Evolutionary conservation across 2,113 vertebrate genomes (phyloP), one percentile per base, ranked within the genome.

Genomic region (Centropus bengalensis): DNA sequence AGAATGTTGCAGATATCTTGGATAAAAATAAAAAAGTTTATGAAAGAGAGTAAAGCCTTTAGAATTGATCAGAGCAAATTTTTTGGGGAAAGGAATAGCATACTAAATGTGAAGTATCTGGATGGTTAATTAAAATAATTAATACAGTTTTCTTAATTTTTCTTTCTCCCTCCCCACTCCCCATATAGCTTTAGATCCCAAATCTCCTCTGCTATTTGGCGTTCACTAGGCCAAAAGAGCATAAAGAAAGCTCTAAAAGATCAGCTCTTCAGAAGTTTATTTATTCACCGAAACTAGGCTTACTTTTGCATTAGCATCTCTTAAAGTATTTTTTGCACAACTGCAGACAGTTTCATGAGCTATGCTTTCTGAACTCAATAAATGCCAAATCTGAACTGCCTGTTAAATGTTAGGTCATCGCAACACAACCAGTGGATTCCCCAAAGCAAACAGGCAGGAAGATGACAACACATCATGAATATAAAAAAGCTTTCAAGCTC

Each of bases 401-500:
- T 73, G 83, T 71, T 82, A 38, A 45, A 87, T 30, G 47, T 49
- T 21, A 38, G 69, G 84, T 89, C 84, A 68, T 21, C 5, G 36
- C 70, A 45, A 56, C 91, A 24, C 60, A 22, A 59, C 47, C 28
- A 47, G 62, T 20, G 55, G 56, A 74, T 86, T 82, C 80, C 86
- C 78, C 45, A 40, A 44, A 91, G 94, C 92, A 56, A 93, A 71
- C 80, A 67, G 86, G 93, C 91, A 69, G 62, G 55, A 47, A 54
- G 70, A 82, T 6, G 86, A 40, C 87, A 70, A 67, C 86, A 73
- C 75, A 24, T 24, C 36, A 2, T 42, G 92, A 90, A 97, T 96
- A 89, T 42, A 70, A 96, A 96, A 51, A 8, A 54, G 88, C 71
- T 66, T 66, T 69, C 81, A 45, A 76, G 38, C 90, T 93, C 94